phyloP scores from a whole-genome alignment of 1,140 invertebrate genomes.

The Zophobas atratus region DNA sequence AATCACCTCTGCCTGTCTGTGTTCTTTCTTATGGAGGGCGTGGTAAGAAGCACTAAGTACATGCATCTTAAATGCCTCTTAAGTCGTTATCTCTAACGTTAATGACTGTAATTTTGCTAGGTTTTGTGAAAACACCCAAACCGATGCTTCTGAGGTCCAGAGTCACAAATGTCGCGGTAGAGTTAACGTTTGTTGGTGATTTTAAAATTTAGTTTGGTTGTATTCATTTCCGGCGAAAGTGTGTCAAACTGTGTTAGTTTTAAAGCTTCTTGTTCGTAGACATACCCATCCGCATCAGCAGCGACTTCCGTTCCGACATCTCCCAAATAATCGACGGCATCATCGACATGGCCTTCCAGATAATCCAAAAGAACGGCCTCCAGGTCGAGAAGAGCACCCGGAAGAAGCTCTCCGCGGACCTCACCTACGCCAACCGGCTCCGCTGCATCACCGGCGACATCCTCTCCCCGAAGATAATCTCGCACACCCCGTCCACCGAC shows the following conservation, averaged over 20 bases:
- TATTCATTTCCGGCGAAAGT: background rate
- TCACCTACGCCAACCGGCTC: constrained; percentile 23
- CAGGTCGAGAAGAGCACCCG: constrained; percentile 43
- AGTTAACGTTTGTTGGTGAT: too few species aligned
- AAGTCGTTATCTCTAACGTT: too few species aligned
- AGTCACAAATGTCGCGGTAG: too few species aligned
- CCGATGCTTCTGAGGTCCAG: too few species aligned
- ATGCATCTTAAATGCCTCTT: too few species aligned
- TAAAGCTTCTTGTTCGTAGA: background rate
- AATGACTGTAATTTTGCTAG: too few species aligned
- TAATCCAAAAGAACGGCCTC: constrained; percentile 58
- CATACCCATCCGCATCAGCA: constrained; percentile 14
- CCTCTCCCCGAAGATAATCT: constrained; percentile 32
- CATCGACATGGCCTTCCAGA: constrained; percentile 63
- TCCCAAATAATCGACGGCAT: constrained; percentile 59
- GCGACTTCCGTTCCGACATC: constrained; percentile 48
- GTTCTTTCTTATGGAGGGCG: too few species aligned
- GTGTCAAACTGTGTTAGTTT: background rate
- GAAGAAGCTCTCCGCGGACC: constrained; percentile 17
- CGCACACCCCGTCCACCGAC: constrained; percentile 56
- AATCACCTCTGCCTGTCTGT: too few species aligned
- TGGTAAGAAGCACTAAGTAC: too few species aligned
- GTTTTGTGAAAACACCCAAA: too few species aligned
- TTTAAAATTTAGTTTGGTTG: too few species aligned
- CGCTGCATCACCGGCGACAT: constrained; percentile 58